Conservation (phyloP, 2,797 vertebrate genomes). For the Clamator glandarius region DNA sequence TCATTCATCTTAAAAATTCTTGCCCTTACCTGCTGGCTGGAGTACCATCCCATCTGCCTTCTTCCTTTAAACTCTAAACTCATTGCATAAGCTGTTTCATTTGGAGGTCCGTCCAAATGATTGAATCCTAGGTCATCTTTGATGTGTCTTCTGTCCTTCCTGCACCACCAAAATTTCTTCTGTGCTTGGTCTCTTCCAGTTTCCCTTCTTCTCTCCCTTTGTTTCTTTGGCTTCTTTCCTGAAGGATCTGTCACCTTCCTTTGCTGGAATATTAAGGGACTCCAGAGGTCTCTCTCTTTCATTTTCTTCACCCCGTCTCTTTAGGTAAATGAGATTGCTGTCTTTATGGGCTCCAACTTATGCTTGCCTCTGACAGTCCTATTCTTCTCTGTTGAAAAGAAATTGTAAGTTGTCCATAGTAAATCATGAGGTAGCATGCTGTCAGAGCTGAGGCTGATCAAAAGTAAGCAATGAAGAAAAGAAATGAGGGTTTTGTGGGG, state of each 20-base stretch:
- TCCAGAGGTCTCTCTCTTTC: not conserved
- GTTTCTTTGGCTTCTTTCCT: not conserved
- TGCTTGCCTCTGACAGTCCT: not conserved
- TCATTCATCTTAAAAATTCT: not conserved
- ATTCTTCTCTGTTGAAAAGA: not conserved
- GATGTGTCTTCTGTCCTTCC: not conserved
- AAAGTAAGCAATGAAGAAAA: not conserved
- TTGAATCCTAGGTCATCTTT: not conserved
- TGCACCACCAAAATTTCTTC: not conserved
- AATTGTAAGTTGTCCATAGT: not conserved
- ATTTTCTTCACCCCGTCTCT: not conserved
- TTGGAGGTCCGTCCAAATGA: not conserved
- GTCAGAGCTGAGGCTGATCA: not conserved
- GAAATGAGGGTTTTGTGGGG: not conserved
- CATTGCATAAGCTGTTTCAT: not conserved
- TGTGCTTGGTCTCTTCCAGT: not conserved
- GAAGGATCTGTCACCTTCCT: not conserved
- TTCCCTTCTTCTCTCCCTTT: not conserved
- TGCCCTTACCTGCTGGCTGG: not conserved
- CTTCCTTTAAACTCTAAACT: not conserved
- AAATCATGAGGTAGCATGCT: not conserved
- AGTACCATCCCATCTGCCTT: not conserved
- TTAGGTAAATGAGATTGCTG: not conserved
- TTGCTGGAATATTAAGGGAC: not conserved
- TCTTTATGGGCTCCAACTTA: not conserved